Evolutionary conservation across 2,797 vertebrate genomes (phyloP).

Genomic region (Halcyon smyrnensis): DNA sequence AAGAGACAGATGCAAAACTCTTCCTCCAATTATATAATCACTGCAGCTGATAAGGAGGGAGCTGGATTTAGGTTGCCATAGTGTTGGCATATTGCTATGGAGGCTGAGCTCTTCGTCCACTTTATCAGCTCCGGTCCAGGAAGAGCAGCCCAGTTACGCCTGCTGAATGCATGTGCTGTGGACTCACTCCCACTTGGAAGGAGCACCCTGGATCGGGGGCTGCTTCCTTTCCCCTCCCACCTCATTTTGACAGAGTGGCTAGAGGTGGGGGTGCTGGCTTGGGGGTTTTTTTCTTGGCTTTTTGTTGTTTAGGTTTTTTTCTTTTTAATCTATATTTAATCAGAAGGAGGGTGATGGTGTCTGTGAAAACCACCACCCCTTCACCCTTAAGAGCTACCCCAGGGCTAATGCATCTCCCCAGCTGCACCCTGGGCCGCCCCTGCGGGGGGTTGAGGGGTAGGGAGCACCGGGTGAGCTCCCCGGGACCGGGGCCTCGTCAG

Average conservation of each 20-base stretch:
- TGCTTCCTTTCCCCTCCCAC: slow-evolving; percentile 11
- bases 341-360: background rate
- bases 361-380: background rate
- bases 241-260: background rate
- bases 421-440: background rate
- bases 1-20: slow-evolving; percentile 73
- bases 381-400: background rate
- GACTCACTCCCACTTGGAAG: background rate
- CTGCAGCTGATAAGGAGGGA: slow-evolving; percentile 79
- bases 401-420: background rate
- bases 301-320: background rate
- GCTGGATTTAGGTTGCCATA: slow-evolving; percentile 81
- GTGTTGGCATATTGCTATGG: slow-evolving; percentile 75
- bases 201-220: background rate
- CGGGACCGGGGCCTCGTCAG: background rate
- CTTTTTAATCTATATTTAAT: background rate
- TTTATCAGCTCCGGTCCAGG: slow-evolving; percentile 34
- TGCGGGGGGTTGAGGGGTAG: accelerated
- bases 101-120: slow-evolving; percentile 70
- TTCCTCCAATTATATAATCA: slow-evolving; percentile 83
- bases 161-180: slow-evolving; percentile 34
- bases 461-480: background rate
- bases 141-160: slow-evolving; percentile 14
- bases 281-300: background rate
- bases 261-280: background rate